These are phyloP conservation scores for Aromia moschata DNA, from an alignment of 2,888 invertebrate genomes.

Conservation along the genomic window DNA sequence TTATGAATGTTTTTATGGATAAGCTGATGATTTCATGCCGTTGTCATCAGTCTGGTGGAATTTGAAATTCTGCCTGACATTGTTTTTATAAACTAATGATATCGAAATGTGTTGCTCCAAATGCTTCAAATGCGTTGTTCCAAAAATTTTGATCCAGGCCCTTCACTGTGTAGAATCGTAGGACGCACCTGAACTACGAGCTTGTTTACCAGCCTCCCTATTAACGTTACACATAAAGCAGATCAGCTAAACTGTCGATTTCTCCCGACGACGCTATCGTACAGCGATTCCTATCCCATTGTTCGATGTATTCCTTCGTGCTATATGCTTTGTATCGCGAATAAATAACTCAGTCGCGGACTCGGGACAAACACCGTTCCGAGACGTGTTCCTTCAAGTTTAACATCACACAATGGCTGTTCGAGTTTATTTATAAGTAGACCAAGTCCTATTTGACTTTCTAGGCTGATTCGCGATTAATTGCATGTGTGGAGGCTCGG, in stretches of 20 bases:
- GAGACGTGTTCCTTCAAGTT: slow-evolving; percentile 32
- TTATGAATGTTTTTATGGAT: too few relatives aligned
- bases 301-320: slow-evolving; percentile 33
- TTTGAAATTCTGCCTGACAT: too few relatives aligned
- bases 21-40: too few relatives aligned
- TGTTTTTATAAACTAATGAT: too few relatives aligned
- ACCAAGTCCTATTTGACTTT: slow-evolving; percentile 34
- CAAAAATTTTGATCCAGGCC: too few relatives aligned
- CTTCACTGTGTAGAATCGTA: too few relatives aligned
- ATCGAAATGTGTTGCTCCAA: too few relatives aligned
- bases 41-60: too few relatives aligned
- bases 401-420: slow-evolving; percentile 42
- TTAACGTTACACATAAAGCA: slow-evolving; percentile 38
- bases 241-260: slow-evolving; percentile 37
- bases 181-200: slow-evolving; percentile 10
- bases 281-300: slow-evolving; percentile 36
- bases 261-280: slow-evolving; percentile 35
- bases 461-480: slow-evolving; percentile 24
- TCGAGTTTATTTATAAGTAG: slow-evolving; percentile 41
- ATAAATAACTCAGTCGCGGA: slow-evolving; percentile 36
- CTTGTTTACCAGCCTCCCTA: slow-evolving; percentile 39
- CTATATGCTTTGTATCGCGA: slow-evolving; percentile 33
- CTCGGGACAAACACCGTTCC: slow-evolving; percentile 28
- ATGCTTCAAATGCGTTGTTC: too few relatives aligned
- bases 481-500: not conserved